Base-by-base conservation (phyloP, 2,888 invertebrate species). In the Anorthoa munda region DNA sequence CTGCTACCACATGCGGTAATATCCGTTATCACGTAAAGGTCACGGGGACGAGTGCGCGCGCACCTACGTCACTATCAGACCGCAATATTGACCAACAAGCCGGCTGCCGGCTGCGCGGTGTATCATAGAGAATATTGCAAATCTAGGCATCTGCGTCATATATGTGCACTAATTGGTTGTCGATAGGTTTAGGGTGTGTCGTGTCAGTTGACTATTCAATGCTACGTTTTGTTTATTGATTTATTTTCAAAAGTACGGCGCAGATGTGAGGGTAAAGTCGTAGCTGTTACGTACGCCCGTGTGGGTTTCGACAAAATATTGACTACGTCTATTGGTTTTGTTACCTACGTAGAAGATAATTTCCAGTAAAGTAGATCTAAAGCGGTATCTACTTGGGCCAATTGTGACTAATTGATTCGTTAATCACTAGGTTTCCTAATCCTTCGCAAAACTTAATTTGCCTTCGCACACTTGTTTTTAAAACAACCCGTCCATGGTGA, bases 11-110 rank as follows among this genome's bases (percentile, higher is more conserved):
- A 70, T 66, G 69, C 67, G 51, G 73, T 75, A 79, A 71, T 69
- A 75, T 46, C 79, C 72, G 79, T 82, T 82, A 81, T 81, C 84
- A 71, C 61, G 83, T 86, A 90, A 93, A 94, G 94, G 94, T 94
- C 94, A 93, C 71, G 88, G 83, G 89, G 88, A 83, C 90, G 86
- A 63, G 75, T 94, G 95, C 94, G 95, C 95, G 95, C 94, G 92
- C 89, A 92, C 58, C 86, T 91, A 94, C 95, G 94, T 93, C 92
- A 92, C 88, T 46, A 26, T 88, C 88, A 82, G 79, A 85, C 82
- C 76, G 76, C 81, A 85, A 89, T 95, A 95, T 95, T 94, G 95
- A 95, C 94, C 89, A 93, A 92, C 87, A 77, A 78, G 61, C 66
- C 64, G 66, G 77, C 39, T 65, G 66, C 69, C 55, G 65, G 74